Evolutionary conservation across 2,888 invertebrate species (phyloP).

Genomic region (Melanchra persicariae): DNA sequence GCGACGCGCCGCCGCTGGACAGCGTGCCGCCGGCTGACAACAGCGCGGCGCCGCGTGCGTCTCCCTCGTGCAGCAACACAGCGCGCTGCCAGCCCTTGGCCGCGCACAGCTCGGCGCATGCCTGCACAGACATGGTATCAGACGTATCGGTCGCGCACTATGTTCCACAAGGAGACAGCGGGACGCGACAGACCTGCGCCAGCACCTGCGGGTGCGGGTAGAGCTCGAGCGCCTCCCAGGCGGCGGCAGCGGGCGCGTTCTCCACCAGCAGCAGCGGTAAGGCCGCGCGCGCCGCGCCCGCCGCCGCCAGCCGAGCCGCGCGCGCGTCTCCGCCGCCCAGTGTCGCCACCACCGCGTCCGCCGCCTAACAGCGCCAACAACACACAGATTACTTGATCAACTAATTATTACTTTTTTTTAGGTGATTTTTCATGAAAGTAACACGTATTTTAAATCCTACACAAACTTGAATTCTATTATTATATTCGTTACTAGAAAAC

Average conservation of each 20-base stretch:
- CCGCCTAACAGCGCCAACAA: constrained; percentile 34
- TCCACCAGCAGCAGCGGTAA: constrained; percentile 77
- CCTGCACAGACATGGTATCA: constrained; percentile 63
- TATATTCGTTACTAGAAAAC: no score
- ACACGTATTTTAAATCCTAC: no score
- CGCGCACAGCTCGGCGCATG: constrained; percentile 74
- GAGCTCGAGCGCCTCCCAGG: constrained; percentile 77
- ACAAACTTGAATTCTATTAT: no score
- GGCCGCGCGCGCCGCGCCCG: constrained; percentile 78
- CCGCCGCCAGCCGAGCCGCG: constrained; percentile 71
- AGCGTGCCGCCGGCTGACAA: constrained; percentile 69
- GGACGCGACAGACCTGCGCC: constrained; percentile 66
- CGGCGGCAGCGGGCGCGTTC: constrained; percentile 67
- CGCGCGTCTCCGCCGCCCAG: constrained; percentile 65
- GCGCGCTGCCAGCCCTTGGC: constrained; percentile 83
- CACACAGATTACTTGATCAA: no score
- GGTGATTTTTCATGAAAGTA: no score
- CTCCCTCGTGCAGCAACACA: constrained; percentile 84
- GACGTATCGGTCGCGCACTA: background rate
- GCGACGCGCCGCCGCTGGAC: constrained; percentile 64
- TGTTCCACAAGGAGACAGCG: no score
- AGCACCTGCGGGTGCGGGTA: constrained; percentile 76
- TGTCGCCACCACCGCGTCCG: constrained; percentile 62
- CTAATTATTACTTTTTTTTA: no score
- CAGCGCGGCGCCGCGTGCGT: constrained; percentile 71